A percentile compares a stretch with the other conserved stretches of the same genome.
These are phyloP conservation scores for Netta rufina DNA, from an alignment of 2,797 vertebrate species.

Conservation along the genomic window DNA sequence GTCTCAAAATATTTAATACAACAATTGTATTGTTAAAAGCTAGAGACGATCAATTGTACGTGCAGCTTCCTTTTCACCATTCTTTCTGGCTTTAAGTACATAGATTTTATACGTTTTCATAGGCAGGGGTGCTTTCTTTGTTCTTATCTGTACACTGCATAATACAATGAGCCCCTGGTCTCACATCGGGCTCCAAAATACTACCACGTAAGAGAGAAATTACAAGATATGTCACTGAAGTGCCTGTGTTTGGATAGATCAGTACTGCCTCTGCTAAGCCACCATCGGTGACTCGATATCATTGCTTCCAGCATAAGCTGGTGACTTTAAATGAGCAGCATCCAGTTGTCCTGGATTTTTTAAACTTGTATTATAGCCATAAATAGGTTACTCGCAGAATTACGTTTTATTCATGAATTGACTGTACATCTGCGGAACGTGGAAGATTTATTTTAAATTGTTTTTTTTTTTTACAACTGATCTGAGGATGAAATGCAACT, in stretches of 20 bases:
- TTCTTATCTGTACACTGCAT: not conserved
- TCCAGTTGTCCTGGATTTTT: not conserved
- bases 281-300: rapidly evolving
- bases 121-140: not conserved
- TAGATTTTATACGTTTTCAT: not conserved
- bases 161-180: not conserved
- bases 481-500: constrained; percentile 18
- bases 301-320: not conserved
- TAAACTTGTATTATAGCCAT: not conserved
- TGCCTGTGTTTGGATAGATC: not conserved
- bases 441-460: constrained; percentile 14
- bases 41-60: not conserved
- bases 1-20: constrained; percentile 1
- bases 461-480: constrained; percentile 2
- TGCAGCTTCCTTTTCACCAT: not conserved
- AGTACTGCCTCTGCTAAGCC: not conserved
- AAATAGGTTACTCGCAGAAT: constrained; percentile 14
- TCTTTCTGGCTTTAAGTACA: not conserved
- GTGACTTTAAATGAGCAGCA: not conserved
- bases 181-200: not conserved
- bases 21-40: not conserved
- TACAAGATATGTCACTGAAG: not conserved
- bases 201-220: not conserved
- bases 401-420: constrained; percentile 12
- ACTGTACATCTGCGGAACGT: constrained; percentile 18